Conservation (phyloP, 2,797 vertebrate species). For the Tadarida brasiliensis region DNA sequence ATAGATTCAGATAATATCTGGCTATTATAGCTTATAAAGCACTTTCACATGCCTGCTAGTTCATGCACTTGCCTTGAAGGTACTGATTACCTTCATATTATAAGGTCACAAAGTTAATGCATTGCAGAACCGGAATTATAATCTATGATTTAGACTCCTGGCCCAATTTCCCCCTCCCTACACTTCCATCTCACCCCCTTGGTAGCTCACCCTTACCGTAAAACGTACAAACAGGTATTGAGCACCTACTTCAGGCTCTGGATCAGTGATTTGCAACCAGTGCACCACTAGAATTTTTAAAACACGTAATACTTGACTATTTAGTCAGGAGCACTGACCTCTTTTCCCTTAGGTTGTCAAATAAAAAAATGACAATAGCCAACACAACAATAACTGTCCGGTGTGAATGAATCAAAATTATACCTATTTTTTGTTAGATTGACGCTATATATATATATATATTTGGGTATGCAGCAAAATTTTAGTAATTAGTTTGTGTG, state of each 20-base stretch:
- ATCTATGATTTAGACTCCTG: background rate
- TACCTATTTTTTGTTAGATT: background rate
- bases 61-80: slow-evolving; percentile 7
- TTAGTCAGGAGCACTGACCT: background rate
- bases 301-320: background rate
- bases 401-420: background rate
- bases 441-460: background rate
- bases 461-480: background rate
- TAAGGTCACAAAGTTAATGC: background rate
- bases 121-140: background rate
- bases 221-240: background rate
- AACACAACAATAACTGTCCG: background rate
- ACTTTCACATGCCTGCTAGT: background rate
- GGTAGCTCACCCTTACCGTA: background rate
- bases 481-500: background rate
- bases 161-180: background rate
- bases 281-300: too few species aligned
- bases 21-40: background rate
- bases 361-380: background rate
- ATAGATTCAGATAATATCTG: background rate
- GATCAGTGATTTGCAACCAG: background rate
- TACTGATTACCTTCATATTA: background rate
- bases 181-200: background rate
- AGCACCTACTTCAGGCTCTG: background rate
- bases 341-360: background rate